Evolutionary conservation across 1,140 invertebrate species (phyloP), one percentile per base, ranked within the genome.

Genomic region (Brachystomella parvula): DNA sequence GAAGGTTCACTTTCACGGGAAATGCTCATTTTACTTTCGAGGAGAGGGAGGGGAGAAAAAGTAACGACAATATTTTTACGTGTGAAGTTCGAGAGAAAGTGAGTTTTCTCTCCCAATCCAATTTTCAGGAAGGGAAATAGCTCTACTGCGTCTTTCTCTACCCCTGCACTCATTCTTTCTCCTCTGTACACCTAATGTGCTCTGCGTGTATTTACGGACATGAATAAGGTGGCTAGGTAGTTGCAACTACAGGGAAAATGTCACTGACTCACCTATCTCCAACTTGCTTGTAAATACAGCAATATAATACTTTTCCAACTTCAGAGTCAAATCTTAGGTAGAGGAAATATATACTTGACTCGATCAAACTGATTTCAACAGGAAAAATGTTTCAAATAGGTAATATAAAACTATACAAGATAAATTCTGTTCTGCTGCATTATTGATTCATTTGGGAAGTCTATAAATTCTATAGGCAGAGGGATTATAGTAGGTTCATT

Each of bases 51-150:
- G 39, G 15, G 24, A 24, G 49, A 24, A 15, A 26, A 26, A 26
- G 49, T 19, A 53, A 53, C 15, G 49, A 53, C 49, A 53, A 53
- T 53, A 53, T 53, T 53, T 53, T 53, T 53, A 53, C 49, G 49
- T 53, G 49, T 53, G 12, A 53, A 53, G 24, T 53, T 53, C 49
- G 24, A 53, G 49, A 53, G 49, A 53, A 53, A 15, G 49, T 3
- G 24, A 15, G 12, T n/a, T n/a, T 53, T 53, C 49, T 53, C 49
- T 24, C 24, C 21, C 49, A 53, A 53, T 53, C 49, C 49, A 53
- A 53, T 53, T 53, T 53, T 53, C 49, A 53, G 9, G 9, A 53
- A 53, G 12, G 49, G 21, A 53, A n/a, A 53, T 17, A 9, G 9
- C 24, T 3, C 49, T 17, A 24, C 9, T 39, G 6, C 35, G 19